These are phyloP conservation scores for Epinephelus moara DNA, from an alignment of 2,113 vertebrate genomes.

Conservation along the genomic window DNA sequence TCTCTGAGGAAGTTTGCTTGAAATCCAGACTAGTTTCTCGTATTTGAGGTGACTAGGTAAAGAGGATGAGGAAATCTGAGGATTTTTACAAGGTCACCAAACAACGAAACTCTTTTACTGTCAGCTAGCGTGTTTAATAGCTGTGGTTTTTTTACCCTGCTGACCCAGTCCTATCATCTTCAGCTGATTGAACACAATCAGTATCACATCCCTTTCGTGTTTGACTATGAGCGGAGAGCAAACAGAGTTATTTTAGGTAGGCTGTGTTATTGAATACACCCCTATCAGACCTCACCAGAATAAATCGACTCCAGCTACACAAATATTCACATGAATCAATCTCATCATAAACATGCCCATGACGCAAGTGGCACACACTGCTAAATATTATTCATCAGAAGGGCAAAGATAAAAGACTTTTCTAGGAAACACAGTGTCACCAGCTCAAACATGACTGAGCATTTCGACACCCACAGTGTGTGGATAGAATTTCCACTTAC, in stretches of 20 bases:
- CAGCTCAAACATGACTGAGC: constrained; percentile 51
- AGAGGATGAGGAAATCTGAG: constrained; percentile 53
- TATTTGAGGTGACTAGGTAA: neutral
- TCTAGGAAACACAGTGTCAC: constrained; percentile 51
- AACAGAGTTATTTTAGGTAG: constrained; percentile 26
- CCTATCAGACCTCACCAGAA: constrained; percentile 25
- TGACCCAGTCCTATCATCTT: neutral
- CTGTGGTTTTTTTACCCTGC: neutral
- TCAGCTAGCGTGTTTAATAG: neutral
- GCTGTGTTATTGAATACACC: constrained; percentile 15
- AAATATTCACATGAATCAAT: constrained; percentile 33
- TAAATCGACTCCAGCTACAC: constrained; percentile 22
- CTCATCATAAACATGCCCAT: constrained; percentile 32
- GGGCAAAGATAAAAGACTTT: constrained; percentile 26
- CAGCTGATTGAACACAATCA: constrained; percentile 1
- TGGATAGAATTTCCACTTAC: constrained; percentile 58
- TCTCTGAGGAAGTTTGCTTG: constrained; percentile 61
- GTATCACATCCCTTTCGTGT: constrained; percentile 11
- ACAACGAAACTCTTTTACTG: neutral
- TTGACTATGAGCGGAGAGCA: constrained; percentile 22
- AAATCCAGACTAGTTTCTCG: constrained; percentile 34
- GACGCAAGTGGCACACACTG: constrained; percentile 24
- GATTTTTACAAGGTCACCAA: constrained; percentile 10
- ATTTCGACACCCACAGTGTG: constrained; percentile 51
- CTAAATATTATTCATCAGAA: no score